phyloP scores from a whole-genome alignment of 2,888 invertebrate genomes.

The Buathra laborator region DNA sequence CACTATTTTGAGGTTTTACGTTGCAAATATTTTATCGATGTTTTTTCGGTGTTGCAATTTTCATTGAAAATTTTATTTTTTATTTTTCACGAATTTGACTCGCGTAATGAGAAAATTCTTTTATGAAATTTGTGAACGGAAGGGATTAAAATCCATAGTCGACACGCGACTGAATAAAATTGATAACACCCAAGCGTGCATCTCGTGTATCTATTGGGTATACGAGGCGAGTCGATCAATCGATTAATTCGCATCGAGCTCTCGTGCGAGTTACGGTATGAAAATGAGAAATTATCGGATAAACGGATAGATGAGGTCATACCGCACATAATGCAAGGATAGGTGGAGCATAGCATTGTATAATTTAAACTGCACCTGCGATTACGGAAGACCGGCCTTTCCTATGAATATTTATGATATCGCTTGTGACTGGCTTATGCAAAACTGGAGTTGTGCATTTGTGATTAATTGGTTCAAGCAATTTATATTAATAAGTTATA shows the following conservation, averaged over 20 bases:
- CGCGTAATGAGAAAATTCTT: not conserved
- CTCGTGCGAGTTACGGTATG: not conserved
- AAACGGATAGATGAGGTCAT: constrained; percentile 37
- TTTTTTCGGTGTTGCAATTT: not conserved
- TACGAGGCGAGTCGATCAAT: constrained; percentile 19
- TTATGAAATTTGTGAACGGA: not conserved
- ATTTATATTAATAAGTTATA: constrained; percentile 46
- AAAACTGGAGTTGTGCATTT: constrained; percentile 43
- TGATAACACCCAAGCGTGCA: constrained; percentile 2
- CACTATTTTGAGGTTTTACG: not conserved
- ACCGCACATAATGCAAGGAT: not conserved
- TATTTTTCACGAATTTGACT: no score
- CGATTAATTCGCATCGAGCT: constrained; percentile 48
- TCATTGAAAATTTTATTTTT: not conserved
- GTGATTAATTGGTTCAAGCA: constrained; percentile 52
- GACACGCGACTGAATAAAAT: constrained; percentile 30
- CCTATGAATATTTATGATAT: constrained; percentile 57
- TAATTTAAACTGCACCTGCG: constrained; percentile 41
- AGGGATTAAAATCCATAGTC: not conserved
- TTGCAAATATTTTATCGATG: constrained; percentile 3
- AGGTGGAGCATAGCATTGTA: constrained; percentile 8
- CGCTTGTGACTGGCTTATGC: constrained; percentile 45
- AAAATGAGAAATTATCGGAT: constrained; percentile 60
- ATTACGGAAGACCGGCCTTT: constrained; percentile 40
- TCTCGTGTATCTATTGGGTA: constrained; percentile 13